These are phyloP conservation scores for Agriotes lineatus DNA, from an alignment of 2,888 invertebrate genomes.

Conservation along the genomic window DNA sequence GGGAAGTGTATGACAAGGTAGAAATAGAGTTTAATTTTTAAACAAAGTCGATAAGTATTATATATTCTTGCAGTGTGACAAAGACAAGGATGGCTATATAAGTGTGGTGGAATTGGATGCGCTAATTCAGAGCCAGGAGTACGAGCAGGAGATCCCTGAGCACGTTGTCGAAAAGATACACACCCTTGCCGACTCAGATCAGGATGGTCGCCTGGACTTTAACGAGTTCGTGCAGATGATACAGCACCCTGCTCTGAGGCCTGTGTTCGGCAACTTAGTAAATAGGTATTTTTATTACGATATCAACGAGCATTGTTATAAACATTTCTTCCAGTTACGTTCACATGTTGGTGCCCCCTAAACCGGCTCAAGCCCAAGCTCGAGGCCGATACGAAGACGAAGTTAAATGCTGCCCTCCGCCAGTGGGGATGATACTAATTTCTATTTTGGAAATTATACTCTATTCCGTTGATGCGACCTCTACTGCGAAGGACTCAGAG, in stretches of 20 bases:
- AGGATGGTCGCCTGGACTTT: slow-evolving; percentile 77
- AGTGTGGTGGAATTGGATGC: slow-evolving; percentile 75
- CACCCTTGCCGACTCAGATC: slow-evolving; percentile 73
- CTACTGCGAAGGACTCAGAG: slow-evolving; percentile 60
- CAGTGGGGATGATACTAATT: slow-evolving; percentile 91
- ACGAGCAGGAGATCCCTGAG: slow-evolving; percentile 76
- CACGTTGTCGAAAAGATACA: slow-evolving; percentile 77
- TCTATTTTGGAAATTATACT: slow-evolving; percentile 88
- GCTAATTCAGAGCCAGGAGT: slow-evolving; percentile 72
- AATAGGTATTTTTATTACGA: slow-evolving; percentile 65
- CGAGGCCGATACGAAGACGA: slow-evolving; percentile 88
- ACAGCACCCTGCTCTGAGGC: slow-evolving; percentile 67
- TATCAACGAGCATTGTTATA: not conserved
- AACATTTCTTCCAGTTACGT: slow-evolving; percentile 50
- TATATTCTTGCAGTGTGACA: slow-evolving; percentile 72
- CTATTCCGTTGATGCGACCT: slow-evolving; percentile 67
- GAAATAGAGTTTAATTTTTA: slow-evolving; percentile 31
- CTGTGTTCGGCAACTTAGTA: slow-evolving; percentile 73
- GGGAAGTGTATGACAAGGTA: slow-evolving; percentile 69
- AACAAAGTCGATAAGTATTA: not conserved
- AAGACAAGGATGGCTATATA: slow-evolving; percentile 78
- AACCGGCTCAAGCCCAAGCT: slow-evolving; percentile 62
- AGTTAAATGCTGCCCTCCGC: slow-evolving; percentile 95
- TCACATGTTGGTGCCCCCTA: slow-evolving; percentile 42
- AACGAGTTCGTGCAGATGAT: slow-evolving; percentile 81